Conservation (phyloP, 2,113 vertebrate species). For the Cyanistes caeruleus region DNA sequence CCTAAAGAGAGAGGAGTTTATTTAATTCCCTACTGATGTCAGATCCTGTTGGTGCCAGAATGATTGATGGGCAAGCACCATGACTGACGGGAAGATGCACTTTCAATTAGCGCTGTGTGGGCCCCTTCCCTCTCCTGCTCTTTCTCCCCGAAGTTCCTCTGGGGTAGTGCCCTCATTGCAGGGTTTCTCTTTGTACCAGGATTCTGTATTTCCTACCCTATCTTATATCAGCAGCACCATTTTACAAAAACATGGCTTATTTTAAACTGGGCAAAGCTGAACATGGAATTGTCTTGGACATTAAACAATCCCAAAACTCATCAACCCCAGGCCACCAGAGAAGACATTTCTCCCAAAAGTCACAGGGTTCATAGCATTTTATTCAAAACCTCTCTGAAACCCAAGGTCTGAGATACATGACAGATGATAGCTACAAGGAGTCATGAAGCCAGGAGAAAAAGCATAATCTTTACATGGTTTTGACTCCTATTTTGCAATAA, state of each 20-base stretch:
- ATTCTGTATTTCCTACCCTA: background rate
- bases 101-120: slow-evolving; percentile 63
- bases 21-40: slow-evolving; percentile 72
- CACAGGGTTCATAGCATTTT: background rate
- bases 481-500: background rate
- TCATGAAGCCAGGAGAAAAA: background rate
- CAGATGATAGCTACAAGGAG: background rate
- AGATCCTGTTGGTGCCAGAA: slow-evolving; percentile 72
- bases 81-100: slow-evolving; percentile 56
- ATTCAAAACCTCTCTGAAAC: background rate
- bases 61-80: slow-evolving; percentile 66
- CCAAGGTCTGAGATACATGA: background rate
- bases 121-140: background rate
- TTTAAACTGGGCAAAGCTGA: background rate
- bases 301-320: background rate
- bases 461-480: background rate
- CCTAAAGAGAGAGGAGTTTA: slow-evolving; percentile 70
- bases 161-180: background rate
- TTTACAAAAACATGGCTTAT: background rate
- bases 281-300: background rate
- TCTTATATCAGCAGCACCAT: background rate
- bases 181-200: background rate
- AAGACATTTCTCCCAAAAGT: background rate
- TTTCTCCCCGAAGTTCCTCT: background rate
- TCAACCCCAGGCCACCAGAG: background rate